A percentile compares a stretch with the other conserved stretches of the same genome.
Evolutionary conservation across 1,140 invertebrate genomes (phyloP).

Genomic region (Maniola jurtina): DNA sequence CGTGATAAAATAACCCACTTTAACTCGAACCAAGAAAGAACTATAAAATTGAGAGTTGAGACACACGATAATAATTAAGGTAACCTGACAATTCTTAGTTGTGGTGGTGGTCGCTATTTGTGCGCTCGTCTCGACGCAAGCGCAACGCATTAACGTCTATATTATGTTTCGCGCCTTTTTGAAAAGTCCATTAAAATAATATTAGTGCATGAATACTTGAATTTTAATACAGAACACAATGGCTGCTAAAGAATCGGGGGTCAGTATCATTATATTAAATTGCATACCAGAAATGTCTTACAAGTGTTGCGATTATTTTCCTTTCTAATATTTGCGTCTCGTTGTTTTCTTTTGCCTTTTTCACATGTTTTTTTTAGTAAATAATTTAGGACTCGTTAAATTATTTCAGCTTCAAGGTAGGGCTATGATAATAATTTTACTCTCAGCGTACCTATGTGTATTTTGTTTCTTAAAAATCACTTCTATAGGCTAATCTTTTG

Average conservation of each 20-base stretch:
- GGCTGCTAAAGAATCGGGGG: constrained; percentile 39
- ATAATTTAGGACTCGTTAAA: too few relatives aligned
- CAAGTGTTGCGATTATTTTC: not conserved
- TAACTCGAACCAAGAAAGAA: constrained; percentile 2
- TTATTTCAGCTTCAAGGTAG: too few relatives aligned
- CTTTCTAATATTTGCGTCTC: not conserved
- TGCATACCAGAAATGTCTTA: not conserved
- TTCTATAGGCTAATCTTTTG: not conserved
- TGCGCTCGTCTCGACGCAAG: constrained; percentile 40
- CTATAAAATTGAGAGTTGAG: constrained; percentile 10
- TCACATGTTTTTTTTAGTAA: too few relatives aligned
- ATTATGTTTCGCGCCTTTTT: constrained; percentile 27
- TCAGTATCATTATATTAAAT: constrained; percentile 28
- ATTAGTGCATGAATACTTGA: constrained; percentile 11
- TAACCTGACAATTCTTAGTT: constrained; percentile 36
- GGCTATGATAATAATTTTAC: too few relatives aligned
- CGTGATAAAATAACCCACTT: constrained; percentile 4
- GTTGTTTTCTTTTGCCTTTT: not conserved
- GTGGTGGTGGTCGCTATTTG: constrained; percentile 41
- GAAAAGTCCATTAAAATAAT: constrained; percentile 12
- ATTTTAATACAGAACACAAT: constrained; percentile 22
- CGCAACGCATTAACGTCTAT: constrained; percentile 9
- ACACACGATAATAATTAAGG: constrained; percentile 22
- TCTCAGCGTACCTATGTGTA: too few relatives aligned
- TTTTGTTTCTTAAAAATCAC: not conserved